Conservation (phyloP, 2,113 vertebrate species). For the Loxodonta africana region DNA sequence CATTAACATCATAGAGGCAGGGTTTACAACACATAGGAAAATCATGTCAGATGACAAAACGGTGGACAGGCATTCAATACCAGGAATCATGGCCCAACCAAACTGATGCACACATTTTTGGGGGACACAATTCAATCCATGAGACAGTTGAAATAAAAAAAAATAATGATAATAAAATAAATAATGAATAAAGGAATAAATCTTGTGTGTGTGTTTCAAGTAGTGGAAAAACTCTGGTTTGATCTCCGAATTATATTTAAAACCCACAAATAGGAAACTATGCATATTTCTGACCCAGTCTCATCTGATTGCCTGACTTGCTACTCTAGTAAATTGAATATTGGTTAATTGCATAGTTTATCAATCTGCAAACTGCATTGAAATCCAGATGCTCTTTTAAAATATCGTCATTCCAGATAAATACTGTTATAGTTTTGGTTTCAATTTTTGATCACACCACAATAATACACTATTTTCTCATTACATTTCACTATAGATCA, state of each 20-base stretch:
- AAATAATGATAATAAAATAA: not conserved
- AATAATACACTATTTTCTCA: constrained; percentile 65
- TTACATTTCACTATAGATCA: constrained; percentile 66
- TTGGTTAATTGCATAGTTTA: constrained; percentile 73
- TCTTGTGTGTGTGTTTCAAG: not conserved
- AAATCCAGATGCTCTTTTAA: constrained; percentile 70
- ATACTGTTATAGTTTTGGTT: constrained; percentile 59
- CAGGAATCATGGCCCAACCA: too few relatives aligned
- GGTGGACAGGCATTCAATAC: too few relatives aligned
- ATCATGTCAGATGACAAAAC: too few relatives aligned
- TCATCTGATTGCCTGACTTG: constrained; percentile 65
- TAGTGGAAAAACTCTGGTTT: constrained; percentile 11
- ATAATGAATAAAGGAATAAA: constrained; percentile 19
- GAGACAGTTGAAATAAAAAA: not conserved
- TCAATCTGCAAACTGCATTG: constrained; percentile 55
- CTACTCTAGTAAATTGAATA: constrained; percentile 63
- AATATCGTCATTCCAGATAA: constrained; percentile 70
- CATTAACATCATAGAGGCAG: too few relatives aligned
- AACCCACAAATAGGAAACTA: constrained; percentile 49
- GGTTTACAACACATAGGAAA: too few relatives aligned
- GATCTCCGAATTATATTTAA: constrained; percentile 62
- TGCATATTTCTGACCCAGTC: constrained; percentile 59
- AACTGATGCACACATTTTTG: too few relatives aligned
- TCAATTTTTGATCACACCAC: constrained; percentile 68
- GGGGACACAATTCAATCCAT: too few relatives aligned